Base-by-base conservation (phyloP, 1,140 invertebrate genomes). In the Lineus longissimus region DNA sequence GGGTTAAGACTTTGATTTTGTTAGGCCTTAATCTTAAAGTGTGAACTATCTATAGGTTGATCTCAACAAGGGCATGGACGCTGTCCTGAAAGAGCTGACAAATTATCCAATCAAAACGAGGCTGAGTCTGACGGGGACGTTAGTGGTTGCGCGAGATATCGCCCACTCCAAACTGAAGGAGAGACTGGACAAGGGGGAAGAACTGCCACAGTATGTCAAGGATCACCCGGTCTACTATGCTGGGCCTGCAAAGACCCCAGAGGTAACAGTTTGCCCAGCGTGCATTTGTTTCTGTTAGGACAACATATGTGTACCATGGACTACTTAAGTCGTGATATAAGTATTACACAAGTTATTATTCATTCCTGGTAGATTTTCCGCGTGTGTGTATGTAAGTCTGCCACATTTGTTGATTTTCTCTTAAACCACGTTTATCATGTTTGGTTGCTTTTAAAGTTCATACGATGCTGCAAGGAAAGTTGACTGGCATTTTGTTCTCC, bases 141-240 rank as follows among this genome's bases (percentile, higher is more conserved):
- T 82, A 41, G 73, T 82, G 47, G 81, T 82, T 17, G 81, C 79
- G 15, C 58, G 81, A 59, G 81, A 82, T 65, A 82, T 82, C 55
- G 81, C 81, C 2, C 81, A 82, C 65, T 80, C 81, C 54, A 82
- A 82, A 56, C 64, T 82, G 25, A 72, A 81, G 59, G 80, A 82
- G 62, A 66, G 77, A 57, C 57, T 82, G 25, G 76, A 80, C 27
- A 69, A 57, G 15, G 80, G 79, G 0, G 69, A 79, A 47, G 76
- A 73, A 22, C 63, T 82, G 27, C 81, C 81, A 9, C 76, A 82
- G 58, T 82, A 81, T 61, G 66, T 80, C 7, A 81, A 80, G 59
- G 73, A 82, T 40, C 80, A 82, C 64, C 81, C 81, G 6, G 75
- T 82, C 11, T 82, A 82, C 66, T 82, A 82, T 68, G 81, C 81